Percentiles rank a stretch among this genome's conserved stretches.
These are phyloP conservation scores for Agrotis ipsilon DNA, from an alignment of 2,888 invertebrate genomes.

Conservation along the genomic window DNA sequence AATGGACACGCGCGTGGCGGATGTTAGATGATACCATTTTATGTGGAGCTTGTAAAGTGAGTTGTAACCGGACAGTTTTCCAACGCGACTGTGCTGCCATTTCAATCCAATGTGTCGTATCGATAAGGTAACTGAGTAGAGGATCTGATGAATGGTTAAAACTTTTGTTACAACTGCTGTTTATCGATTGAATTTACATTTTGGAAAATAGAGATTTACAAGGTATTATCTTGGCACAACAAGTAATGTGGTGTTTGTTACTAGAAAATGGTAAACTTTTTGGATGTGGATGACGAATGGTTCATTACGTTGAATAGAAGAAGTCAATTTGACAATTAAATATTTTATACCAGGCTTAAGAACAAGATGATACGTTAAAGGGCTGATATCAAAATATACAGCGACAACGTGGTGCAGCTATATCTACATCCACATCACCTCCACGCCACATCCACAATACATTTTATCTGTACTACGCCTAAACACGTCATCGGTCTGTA, in stretches of 20 bases:
- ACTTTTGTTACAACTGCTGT: no score
- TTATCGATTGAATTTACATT: no score
- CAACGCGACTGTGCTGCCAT: background rate
- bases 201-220: no score
- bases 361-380: background rate
- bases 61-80: background rate
- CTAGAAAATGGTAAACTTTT: no score
- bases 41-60: background rate
- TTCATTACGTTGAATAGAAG: no score
- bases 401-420: no score
- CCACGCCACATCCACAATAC: background rate
- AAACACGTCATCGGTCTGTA: constrained; percentile 34
- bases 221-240: no score
- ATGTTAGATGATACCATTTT: background rate
- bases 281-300: no score
- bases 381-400: background rate
- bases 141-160: no score
- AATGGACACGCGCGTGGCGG: constrained; percentile 15
- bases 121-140: background rate
- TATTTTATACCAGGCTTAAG: no score
- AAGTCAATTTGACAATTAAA: background rate
- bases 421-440: background rate
- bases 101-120: background rate
- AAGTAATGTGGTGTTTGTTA: no score
- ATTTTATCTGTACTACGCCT: constrained; percentile 17